These are phyloP conservation scores for Cheumatopsyche charites DNA, from an alignment of 1,140 invertebrate genomes.

Conservation along the genomic window DNA sequence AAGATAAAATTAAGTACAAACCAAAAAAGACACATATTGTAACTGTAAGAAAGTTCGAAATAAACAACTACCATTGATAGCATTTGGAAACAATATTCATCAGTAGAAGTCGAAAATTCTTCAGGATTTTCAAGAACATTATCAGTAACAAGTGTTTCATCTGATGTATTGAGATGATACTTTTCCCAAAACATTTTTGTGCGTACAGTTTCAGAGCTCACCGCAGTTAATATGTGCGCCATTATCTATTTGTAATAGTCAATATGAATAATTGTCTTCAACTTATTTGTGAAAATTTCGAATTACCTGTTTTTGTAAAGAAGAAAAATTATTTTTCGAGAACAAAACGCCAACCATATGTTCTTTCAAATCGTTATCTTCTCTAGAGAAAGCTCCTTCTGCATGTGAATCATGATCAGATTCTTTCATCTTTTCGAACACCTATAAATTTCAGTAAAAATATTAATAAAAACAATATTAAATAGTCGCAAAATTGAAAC, in stretches of 20 bases:
- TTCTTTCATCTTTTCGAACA: constrained; percentile 88
- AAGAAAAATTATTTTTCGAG: constrained; percentile 90
- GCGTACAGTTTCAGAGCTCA: constrained; percentile 82
- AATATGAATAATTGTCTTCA: constrained; percentile 24
- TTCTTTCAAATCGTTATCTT: constrained; percentile 88
- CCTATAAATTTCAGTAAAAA: constrained; percentile 59
- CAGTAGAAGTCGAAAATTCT: constrained; percentile 58
- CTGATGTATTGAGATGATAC: constrained; percentile 45
- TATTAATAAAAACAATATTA: constrained; percentile 33
- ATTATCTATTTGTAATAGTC: constrained; percentile 68
- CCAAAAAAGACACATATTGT: background rate
- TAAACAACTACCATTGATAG: constrained; percentile 84
- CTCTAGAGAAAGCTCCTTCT: constrained; percentile 64
- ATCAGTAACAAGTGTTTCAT: constrained; percentile 46
- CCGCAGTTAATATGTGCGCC: constrained; percentile 91
- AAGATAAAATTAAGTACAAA: constrained; percentile 34
- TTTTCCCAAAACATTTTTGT: constrained; percentile 90
- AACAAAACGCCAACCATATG: constrained; percentile 98
- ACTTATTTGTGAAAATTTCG: background rate
- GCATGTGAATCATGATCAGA: constrained; percentile 54
- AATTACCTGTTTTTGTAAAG: constrained; percentile 90
- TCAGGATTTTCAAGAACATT: constrained; percentile 53
- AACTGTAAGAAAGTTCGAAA: too few species aligned
- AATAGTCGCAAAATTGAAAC: too few species aligned
- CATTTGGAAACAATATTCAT: constrained; percentile 98